Evolutionary conservation across 2,888 invertebrate genomes (phyloP).

Genomic region (Heliconius hortense): DNA sequence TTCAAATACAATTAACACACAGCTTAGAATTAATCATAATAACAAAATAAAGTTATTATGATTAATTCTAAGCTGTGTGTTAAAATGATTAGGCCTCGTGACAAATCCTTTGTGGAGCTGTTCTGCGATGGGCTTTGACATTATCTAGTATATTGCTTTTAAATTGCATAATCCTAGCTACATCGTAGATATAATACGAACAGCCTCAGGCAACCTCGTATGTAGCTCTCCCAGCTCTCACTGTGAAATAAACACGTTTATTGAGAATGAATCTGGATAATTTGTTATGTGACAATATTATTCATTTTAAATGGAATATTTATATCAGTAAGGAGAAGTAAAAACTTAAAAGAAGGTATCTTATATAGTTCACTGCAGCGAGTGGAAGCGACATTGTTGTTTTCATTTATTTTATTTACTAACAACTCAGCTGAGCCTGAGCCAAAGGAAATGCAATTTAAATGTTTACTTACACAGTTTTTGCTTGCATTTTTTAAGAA

Average conservation of each 20-base stretch:
- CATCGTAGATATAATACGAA: slow-evolving; percentile 13
- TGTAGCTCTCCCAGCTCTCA: background rate
- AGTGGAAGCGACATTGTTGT: slow-evolving; percentile 32
- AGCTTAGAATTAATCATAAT: too few species aligned
- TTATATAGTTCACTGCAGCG: slow-evolving; percentile 34
- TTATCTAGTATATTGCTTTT: slow-evolving; percentile 33
- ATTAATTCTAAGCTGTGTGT: slow-evolving; percentile 34
- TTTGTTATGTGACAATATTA: slow-evolving; percentile 11
- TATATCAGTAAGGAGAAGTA: slow-evolving; percentile 29
- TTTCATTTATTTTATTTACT: slow-evolving; percentile 38
- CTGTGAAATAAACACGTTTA: background rate
- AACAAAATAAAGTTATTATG: slow-evolving; percentile 35
- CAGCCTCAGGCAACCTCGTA: background rate
- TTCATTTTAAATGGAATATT: slow-evolving; percentile 31
- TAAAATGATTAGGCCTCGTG: slow-evolving; percentile 35
- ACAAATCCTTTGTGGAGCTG: slow-evolving; percentile 38
- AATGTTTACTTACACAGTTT: slow-evolving; percentile 26
- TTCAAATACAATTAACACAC: too few species aligned
- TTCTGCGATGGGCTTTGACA: slow-evolving; percentile 27
- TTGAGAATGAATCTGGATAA: slow-evolving; percentile 14
- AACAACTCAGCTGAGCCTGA: slow-evolving; percentile 23
- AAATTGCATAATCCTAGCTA: slow-evolving; percentile 24
- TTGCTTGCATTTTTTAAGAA: slow-evolving; percentile 21
- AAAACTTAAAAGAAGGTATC: slow-evolving; percentile 29
- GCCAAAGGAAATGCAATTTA: slow-evolving; percentile 28